Evolutionary conservation across 2,888 invertebrate species (phyloP).

Genomic region (Pseudococcus longispinus): DNA sequence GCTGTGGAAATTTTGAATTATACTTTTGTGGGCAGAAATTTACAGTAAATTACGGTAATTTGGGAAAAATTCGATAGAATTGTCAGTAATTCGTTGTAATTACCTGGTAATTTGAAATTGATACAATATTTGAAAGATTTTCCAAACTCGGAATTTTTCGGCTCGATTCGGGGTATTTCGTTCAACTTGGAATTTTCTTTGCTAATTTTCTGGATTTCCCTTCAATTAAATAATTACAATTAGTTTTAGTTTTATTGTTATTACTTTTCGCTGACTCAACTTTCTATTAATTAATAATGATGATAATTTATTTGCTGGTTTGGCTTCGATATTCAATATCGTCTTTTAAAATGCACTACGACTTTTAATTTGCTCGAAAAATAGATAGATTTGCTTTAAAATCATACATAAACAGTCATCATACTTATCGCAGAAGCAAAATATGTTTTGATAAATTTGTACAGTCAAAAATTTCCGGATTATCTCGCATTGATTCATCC

Average conservation of each 20-base stretch:
- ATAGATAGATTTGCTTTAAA: neutral
- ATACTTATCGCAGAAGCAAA: neutral
- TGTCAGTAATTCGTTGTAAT: neutral
- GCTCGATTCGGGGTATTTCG: neutral
- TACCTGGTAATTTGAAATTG: neutral
- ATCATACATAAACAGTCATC: neutral
- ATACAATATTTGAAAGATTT: neutral
- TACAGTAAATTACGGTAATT: neutral
- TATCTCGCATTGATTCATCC: neutral
- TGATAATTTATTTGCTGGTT: neutral
- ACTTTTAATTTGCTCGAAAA: neutral
- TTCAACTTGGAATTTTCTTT: neutral
- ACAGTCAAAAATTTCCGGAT: neutral
- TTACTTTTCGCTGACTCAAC: neutral
- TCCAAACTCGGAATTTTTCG: neutral
- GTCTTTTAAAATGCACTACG: neutral
- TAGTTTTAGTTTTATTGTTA: neutral
- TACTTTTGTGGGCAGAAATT: neutral
- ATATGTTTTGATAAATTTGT: neutral
- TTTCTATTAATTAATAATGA: neutral
- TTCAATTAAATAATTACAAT: neutral
- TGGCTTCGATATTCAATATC: neutral
- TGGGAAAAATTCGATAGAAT: neutral
- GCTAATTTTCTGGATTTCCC: neutral
- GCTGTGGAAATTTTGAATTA: neutral